Percentiles rank a stretch among this genome's conserved stretches.
phyloP scores from a whole-genome alignment of 2,113 vertebrate genomes.

The Lycaon pictus region DNA sequence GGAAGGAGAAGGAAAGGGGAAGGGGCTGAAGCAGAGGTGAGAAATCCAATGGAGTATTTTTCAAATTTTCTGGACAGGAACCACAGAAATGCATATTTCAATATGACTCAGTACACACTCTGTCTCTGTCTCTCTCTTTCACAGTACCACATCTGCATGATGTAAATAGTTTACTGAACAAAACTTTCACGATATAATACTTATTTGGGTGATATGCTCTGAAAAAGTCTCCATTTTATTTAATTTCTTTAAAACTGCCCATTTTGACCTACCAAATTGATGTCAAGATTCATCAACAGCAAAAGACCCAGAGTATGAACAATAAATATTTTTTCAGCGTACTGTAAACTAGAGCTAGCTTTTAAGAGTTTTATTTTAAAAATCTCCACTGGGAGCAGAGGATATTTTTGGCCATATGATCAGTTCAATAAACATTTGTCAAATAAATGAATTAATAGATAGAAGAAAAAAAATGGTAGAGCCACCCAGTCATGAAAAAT shows the following conservation, averaged over 20 bases:
- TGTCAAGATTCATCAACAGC: background rate
- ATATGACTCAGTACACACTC: background rate
- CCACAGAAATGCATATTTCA: background rate
- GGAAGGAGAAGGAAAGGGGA: background rate
- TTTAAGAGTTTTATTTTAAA: background rate
- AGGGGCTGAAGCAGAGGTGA: background rate
- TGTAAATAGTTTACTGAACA: background rate
- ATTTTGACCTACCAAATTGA: background rate
- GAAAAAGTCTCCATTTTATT: background rate
- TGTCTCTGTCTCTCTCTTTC: background rate
- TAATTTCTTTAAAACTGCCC: background rate
- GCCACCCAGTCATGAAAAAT: background rate
- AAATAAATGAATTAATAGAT: constrained; percentile 25
- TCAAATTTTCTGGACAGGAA: background rate
- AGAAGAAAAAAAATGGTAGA: constrained; percentile 8
- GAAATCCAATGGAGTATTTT: background rate
- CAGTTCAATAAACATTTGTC: background rate
- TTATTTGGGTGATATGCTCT: background rate
- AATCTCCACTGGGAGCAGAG: background rate
- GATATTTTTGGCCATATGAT: background rate
- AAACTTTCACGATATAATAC: background rate
- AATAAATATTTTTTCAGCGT: background rate
- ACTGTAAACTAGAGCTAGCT: background rate
- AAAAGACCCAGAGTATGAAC: background rate
- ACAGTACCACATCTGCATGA: background rate